These are phyloP conservation scores for Phanerotoma sp. DNA, from an alignment of 2,888 invertebrate genomes.

Conservation along the genomic window DNA sequence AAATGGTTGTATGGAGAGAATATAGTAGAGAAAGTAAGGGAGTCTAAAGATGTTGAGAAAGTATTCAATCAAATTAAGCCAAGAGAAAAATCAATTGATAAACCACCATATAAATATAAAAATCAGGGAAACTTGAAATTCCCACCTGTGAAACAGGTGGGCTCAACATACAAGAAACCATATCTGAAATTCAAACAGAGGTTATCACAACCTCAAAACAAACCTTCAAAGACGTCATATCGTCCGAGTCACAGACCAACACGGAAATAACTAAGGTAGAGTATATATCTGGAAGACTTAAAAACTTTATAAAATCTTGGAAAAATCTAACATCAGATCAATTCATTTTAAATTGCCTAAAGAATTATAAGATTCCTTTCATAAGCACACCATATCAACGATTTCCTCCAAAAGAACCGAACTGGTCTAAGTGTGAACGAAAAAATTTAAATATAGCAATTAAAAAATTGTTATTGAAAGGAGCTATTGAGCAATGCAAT, in stretches of 20 bases:
- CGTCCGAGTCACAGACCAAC: no score
- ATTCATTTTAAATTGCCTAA: constrained; percentile 2
- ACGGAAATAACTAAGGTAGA: no score
- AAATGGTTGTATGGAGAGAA: no score
- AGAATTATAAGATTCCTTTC: constrained; percentile 9
- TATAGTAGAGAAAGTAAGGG: no score
- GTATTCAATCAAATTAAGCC: not conserved
- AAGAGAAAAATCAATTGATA: not conserved
- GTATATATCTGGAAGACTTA: constrained; percentile 3
- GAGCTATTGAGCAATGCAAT: not conserved
- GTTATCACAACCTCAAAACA: no score
- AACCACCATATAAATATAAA: not conserved
- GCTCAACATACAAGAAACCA: no score
- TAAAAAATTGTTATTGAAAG: not conserved
- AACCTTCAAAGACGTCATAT: no score
- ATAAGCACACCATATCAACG: not conserved
- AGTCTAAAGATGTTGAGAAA: no score
- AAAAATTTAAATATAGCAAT: not conserved
- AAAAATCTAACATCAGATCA: constrained; percentile 25
- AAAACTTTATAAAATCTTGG: not conserved
- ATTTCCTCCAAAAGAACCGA: not conserved
- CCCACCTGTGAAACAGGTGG: no score
- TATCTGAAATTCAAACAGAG: no score
- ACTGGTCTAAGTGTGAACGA: not conserved
- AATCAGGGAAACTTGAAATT: no score